A percentile compares a stretch with the other conserved stretches of the same genome.
These are phyloP conservation scores for Scolopax bukidnonensis DNA, from an alignment of 2,797 vertebrate species.

Conservation along the genomic window DNA sequence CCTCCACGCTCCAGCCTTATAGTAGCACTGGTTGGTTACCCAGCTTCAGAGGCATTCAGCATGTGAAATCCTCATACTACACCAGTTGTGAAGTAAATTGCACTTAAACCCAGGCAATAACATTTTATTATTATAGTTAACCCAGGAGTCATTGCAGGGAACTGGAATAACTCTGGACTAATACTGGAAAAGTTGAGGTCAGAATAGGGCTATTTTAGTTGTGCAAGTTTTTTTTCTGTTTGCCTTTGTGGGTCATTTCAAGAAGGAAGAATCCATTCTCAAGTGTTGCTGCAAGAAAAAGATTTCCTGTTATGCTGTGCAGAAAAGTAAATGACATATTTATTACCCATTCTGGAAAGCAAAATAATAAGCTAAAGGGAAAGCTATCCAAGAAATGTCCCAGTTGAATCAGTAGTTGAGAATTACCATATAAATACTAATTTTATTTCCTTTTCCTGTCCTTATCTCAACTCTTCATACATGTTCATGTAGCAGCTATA, in stretches of 20 bases:
- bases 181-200: background rate
- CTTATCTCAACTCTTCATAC: background rate
- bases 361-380: background rate
- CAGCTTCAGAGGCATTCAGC: background rate
- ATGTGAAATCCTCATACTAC: background rate
- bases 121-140: background rate
- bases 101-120: background rate
- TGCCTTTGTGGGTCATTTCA: background rate
- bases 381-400: background rate
- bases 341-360: background rate
- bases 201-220: background rate
- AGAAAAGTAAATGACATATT: background rate
- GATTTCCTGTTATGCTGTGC: background rate
- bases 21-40: background rate
- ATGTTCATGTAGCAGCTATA: accelerated
- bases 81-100: background rate
- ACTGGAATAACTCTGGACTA: background rate
- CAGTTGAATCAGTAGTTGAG: background rate
- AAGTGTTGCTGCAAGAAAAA: background rate
- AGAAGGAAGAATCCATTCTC: background rate
- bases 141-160: background rate
- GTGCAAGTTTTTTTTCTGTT: background rate
- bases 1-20: accelerated
- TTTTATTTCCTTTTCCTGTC: background rate
- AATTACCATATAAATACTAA: background rate